phyloP scores from a whole-genome alignment of 2,797 vertebrate species.

The Enteromius thamalakanensis region DNA sequence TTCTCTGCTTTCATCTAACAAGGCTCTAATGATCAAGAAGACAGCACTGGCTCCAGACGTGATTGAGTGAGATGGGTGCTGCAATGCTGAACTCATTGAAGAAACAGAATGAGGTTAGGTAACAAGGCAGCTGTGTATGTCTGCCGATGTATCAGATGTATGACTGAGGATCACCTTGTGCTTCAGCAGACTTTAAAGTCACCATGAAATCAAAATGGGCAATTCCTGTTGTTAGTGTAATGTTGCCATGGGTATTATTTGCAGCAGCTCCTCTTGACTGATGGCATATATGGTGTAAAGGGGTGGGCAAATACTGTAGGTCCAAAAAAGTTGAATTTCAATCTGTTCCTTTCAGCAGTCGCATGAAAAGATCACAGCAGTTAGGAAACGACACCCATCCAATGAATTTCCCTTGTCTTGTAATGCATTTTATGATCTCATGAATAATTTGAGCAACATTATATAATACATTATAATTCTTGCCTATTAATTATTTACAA shows the following conservation, averaged over 20 bases:
- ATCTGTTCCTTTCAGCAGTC: neutral
- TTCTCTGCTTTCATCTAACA: constrained; percentile 16
- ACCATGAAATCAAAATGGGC: neutral
- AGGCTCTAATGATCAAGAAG: constrained; percentile 10
- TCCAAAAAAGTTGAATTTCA: neutral
- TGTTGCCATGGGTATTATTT: neutral
- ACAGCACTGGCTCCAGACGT: constrained; percentile 8
- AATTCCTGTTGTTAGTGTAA: neutral
- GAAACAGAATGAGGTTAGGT: neutral
- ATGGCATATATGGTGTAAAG: neutral
- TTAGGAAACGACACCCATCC: neutral
- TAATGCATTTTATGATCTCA: neutral
- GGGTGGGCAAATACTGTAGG: neutral
- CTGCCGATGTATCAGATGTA: neutral
- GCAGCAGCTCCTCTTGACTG: neutral
- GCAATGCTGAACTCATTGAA: constrained; percentile 7
- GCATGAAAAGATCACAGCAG: neutral
- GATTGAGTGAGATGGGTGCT: constrained; percentile 34
- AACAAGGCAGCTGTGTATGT: constrained; percentile 11
- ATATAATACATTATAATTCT: too few relatives aligned
- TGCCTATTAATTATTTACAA: neutral
- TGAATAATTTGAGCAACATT: neutral
- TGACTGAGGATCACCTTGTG: neutral
- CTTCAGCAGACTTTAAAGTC: neutral
- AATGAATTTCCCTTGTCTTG: neutral